Base-by-base conservation (phyloP, 2,888 invertebrate species). In the Oxyteleia sp. region DNA sequence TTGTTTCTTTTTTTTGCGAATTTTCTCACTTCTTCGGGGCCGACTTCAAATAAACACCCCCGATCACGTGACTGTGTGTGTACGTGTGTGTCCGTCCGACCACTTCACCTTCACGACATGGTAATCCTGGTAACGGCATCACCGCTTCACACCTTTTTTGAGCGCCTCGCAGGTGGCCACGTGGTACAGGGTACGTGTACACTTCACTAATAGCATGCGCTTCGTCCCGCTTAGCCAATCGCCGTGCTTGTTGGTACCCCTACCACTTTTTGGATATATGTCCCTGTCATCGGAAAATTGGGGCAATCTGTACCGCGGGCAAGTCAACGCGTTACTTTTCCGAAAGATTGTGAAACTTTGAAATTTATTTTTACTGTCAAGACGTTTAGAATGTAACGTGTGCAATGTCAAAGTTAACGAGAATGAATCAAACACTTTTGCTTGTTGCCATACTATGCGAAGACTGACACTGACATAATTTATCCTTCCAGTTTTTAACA, bases 121-220 rank as follows among this genome's bases (percentile, higher is more conserved):
- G 84, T 85, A 87, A 85, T 84, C 85, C 84, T 82, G 85, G 82
- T 85, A 87, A 86, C 87, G 88, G 86, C 88, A 86, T 88, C 90
- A 89, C 88, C 91, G 89, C 90, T 90, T 89, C 91, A 89, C 85
- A 89, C 89, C 89, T 89, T 87, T 92, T 91, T 90, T 89, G 90
- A 90, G 88, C 87, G 88, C 86, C 92, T 93, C 93, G 92, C 95
- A 97, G 97, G 97, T 97, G 96, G 97, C 97, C 94, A 96, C 96
- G 95, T 97, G 97, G 97, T 97, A 96, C 96, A 96, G 97, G 97
- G 97, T 97, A 97, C 95, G 97, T 97, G 94, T 91, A 91, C 91
- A 92, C 91, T 91, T 91, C 90, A 93, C 93, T 93, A 92, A 93
- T 93, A 92, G 92, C 92, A 92, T 93, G 92, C 88, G 88, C 89